phyloP scores from a whole-genome alignment of 2,113 vertebrate genomes.

The Plestiodon gilberti region DNA sequence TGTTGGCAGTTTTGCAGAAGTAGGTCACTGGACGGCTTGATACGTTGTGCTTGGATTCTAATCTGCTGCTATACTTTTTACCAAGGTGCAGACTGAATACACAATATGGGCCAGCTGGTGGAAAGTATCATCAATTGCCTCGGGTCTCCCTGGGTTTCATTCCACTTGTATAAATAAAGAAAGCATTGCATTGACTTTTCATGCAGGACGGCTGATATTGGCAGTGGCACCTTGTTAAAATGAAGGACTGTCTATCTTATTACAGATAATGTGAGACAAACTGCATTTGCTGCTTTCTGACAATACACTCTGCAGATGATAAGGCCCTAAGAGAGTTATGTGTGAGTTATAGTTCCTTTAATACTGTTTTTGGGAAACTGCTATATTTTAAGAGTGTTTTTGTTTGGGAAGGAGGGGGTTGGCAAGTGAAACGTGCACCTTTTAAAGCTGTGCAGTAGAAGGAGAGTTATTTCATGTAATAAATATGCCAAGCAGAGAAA shows the following conservation, averaged over 20 bases:
- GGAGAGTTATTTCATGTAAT: slow-evolving; percentile 14
- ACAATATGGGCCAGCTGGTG: background rate
- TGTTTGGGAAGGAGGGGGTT: background rate
- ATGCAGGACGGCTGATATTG: slow-evolving; percentile 60
- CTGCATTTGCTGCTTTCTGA: slow-evolving; percentile 67
- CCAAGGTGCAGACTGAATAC: background rate
- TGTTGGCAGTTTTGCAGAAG: slow-evolving; percentile 9
- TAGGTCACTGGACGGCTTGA: slow-evolving; percentile 1
- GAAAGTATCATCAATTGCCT: slow-evolving; percentile 40
- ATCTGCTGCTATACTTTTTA: slow-evolving; percentile 19
- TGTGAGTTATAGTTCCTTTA: slow-evolving; percentile 52
- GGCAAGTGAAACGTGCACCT: background rate
- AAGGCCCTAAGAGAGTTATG: slow-evolving; percentile 62
- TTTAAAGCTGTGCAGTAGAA: background rate
- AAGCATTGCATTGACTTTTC: slow-evolving; percentile 52
- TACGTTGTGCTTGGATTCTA: background rate
- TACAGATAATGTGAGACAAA: slow-evolving; percentile 68
- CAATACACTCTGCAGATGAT: slow-evolving; percentile 51
- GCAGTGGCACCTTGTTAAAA: slow-evolving; percentile 73
- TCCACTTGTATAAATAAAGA: slow-evolving; percentile 60
- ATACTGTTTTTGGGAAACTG: slow-evolving; percentile 45
- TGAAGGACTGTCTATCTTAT: slow-evolving; percentile 71
- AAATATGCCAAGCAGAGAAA: slow-evolving; percentile 8
- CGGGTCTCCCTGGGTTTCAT: slow-evolving; percentile 24
- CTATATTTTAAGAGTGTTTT: slow-evolving; percentile 45